Evolutionary conservation across 2,113 vertebrate genomes (phyloP), one percentile per base, ranked within the genome.

Genomic region (Ciconia boyciana): DNA sequence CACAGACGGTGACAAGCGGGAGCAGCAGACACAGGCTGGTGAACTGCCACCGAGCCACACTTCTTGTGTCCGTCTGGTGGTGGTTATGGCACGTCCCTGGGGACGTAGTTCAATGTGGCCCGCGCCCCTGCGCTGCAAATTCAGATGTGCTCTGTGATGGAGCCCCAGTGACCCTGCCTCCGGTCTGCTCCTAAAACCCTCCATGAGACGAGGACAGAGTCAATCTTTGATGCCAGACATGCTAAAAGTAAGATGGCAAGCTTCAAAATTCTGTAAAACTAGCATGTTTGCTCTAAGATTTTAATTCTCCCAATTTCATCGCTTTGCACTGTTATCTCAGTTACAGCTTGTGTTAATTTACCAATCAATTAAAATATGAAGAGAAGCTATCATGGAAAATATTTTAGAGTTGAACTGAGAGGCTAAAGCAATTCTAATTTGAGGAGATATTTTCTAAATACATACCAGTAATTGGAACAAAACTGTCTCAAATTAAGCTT

Each of bases 301-400:
- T 66, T 64, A 68, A 75, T 92, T 94, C 7, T 77, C 58, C 25
- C 51, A 24, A 80, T 94, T 83, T 83, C 26, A 77, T 77, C 0
- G 0, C 39, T 64, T 83, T 89, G 49, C 71, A 49, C 48, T 1
- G 5, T 74, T 92, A 90, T 90, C 71, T 93, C 88, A 54, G 46
- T 88, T 92, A 66, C 68, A 89, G 90, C 60, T 83, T 92, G 76
- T 7, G 20, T 70, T 90, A 83, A 83, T 90, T 96, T 92, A n/a
- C 60, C 25, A 48, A 64, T 88, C 68, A 95, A 90, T 93, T 95
- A 95, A 93, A 96, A 83, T 71, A 74, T 60, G 54, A 92, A 91
- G 65, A 69, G 62, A 80, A 90, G 25, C 54, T 83, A 90, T 86
- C 21, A 86, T 0, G 0, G 68, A 83, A 92, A 92, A 86, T 52